Base-by-base conservation (phyloP, 2,888 invertebrate species). In the Ommatoiulus sabulosus region DNA sequence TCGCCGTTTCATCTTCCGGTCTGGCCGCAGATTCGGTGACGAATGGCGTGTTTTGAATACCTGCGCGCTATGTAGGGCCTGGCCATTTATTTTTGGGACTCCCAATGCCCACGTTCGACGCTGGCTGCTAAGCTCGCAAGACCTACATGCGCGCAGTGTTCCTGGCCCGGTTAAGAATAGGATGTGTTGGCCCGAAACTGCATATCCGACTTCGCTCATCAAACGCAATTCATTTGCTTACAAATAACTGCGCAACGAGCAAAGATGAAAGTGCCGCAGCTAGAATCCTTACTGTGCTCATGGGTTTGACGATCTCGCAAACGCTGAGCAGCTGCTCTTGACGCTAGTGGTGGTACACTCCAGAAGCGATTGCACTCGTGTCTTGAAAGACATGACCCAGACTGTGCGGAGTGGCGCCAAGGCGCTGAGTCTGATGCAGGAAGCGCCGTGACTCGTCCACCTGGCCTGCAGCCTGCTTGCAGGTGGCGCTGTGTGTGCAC, bases 21-120 rank as follows among this genome's bases (percentile, higher is more conserved):
- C 24, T 72, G 72, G 72, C 72, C 72, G 8, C 4, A 20, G 63
- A 57, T 63, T 63, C 20, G 7, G 6, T 63, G 10, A 72, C 72
- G 24, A 72, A 72, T 72, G 24, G 72, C 72, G 72, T 72, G 72
- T 72, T 72, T 72, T 72, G 72, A 72, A 72, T 72, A 72, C 72
- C 72, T 72, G 72, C 24, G 72, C 72, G 6, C 17, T n/a, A n/a
- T 8, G 72, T 2, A 72, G 72, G 20, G 24, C 72, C 72, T 72
- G 72, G 57, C 10, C 24, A 10, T 72, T 6, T 72, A 72, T 72
- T 72, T 72, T 72, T 72, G 10, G 72, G 72, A 24, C 20, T 24
- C 8, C 10, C n/a, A 35, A 3, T 24, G 72, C 72, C 57, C 7
- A 57, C 10, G 15, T 57, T 35, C 35, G 35, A 35, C 48, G 7